Conservation (phyloP, 2,113 vertebrate genomes). For the Chionodraco myersi region DNA sequence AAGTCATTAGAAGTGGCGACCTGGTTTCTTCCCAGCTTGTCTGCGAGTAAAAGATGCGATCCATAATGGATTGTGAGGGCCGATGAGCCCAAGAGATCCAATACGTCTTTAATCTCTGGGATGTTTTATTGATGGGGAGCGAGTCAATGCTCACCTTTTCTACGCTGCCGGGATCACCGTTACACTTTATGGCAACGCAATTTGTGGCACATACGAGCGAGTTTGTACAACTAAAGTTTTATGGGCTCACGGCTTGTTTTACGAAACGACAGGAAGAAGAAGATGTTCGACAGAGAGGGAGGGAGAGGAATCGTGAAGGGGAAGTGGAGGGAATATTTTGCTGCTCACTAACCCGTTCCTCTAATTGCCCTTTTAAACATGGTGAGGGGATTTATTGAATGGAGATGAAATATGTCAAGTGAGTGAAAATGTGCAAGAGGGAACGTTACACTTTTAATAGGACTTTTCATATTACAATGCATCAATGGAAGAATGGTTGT, state of each 20-base stretch:
- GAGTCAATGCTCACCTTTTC: slow-evolving; percentile 72
- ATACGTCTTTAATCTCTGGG: slow-evolving; percentile 63
- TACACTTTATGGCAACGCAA: slow-evolving; percentile 60
- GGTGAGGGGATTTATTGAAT: slow-evolving; percentile 65
- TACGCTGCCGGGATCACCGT: slow-evolving; percentile 61
- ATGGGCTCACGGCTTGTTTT: slow-evolving; percentile 51
- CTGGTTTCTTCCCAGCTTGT: slow-evolving; percentile 37
- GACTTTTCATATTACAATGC: slow-evolving; percentile 61
- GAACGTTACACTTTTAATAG: slow-evolving; percentile 66
- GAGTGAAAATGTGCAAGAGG: slow-evolving; percentile 51
- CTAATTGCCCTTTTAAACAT: slow-evolving; percentile 76
- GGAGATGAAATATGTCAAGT: slow-evolving; percentile 70
- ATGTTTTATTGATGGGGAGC: slow-evolving; percentile 77
- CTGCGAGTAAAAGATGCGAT: slow-evolving; percentile 51
- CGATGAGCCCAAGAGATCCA: slow-evolving; percentile 56
- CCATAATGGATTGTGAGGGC: slow-evolving; percentile 65
- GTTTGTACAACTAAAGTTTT: slow-evolving; percentile 63
- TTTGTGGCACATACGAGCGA: slow-evolving; percentile 51
- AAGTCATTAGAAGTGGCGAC: slow-evolving; percentile 34
- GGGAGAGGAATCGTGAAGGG: slow-evolving; percentile 21
- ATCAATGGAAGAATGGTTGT: slow-evolving; percentile 51
- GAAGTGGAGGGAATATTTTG: slow-evolving; percentile 30
- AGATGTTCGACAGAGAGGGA: slow-evolving; percentile 28
- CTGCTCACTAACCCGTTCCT: slow-evolving; percentile 62
- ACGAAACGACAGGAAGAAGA: slow-evolving; percentile 35